Evolutionary conservation across 2,888 invertebrate species (phyloP).

Genomic region (Cyrtodaria siliqua): DNA sequence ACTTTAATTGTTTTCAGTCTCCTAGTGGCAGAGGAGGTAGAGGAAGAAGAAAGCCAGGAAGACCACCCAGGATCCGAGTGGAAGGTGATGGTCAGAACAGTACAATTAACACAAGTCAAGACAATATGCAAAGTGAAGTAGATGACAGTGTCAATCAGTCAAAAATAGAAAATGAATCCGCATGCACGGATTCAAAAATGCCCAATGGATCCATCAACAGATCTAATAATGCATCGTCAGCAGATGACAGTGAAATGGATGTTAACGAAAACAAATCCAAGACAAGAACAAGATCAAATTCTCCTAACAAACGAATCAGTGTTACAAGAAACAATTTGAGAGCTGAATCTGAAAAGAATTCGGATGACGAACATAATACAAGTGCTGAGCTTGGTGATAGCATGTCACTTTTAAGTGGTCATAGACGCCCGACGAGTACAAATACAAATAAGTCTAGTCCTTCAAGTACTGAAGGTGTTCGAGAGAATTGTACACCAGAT

Average conservation of each 20-base stretch:
- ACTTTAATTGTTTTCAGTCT: background rate
- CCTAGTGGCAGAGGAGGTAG: constrained; percentile 20
- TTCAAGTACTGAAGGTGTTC: constrained; percentile 68
- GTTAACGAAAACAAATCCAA: constrained; percentile 30
- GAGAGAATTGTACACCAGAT: constrained; percentile 68
- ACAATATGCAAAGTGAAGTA: constrained; percentile 20
- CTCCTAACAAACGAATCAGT: constrained; percentile 25
- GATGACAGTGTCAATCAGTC: constrained; percentile 26
- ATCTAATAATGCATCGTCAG: constrained; percentile 49
- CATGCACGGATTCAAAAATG: constrained; percentile 21
- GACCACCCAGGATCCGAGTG: constrained; percentile 49
- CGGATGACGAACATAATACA: constrained; percentile 54
- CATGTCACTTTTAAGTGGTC: constrained; percentile 18
- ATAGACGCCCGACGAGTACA: constrained; percentile 50
- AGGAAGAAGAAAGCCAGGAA: constrained; percentile 54
- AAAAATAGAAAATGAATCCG: constrained; percentile 13
- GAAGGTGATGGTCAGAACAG: background rate
- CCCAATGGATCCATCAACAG: constrained; percentile 41
- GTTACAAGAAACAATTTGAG: constrained; percentile 8
- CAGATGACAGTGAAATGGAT: constrained; percentile 45
- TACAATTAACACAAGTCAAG: constrained; percentile 18
- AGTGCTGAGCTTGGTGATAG: constrained; percentile 49
- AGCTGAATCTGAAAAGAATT: constrained; percentile 11
- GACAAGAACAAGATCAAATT: constrained; percentile 10
- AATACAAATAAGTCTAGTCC: constrained; percentile 62